phyloP scores from a whole-genome alignment of 2,797 vertebrate species.

The Alectoris magna region DNA sequence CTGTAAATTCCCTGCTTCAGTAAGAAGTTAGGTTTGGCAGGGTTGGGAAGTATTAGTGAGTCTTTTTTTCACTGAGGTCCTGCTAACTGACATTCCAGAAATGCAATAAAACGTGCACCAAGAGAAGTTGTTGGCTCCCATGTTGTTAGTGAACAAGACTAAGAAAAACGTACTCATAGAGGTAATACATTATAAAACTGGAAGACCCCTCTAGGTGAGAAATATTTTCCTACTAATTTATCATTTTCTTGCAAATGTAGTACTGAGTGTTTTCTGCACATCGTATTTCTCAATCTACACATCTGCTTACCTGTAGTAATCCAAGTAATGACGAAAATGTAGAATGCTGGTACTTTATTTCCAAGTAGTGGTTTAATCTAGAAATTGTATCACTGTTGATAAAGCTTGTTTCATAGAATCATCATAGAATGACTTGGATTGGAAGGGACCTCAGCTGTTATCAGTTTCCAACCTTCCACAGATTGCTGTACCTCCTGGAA shows the following conservation, averaged over 20 bases:
- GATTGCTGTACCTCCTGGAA: background rate
- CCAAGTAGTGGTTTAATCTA: background rate
- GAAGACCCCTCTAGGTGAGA: background rate
- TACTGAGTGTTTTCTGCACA: background rate
- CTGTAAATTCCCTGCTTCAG: background rate
- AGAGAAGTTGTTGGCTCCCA: background rate
- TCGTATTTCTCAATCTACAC: background rate
- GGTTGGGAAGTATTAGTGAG: background rate
- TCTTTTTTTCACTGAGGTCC: background rate
- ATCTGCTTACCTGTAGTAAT: background rate
- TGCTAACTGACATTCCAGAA: background rate
- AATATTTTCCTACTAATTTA: background rate
- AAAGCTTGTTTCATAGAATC: background rate
- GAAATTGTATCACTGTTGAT: background rate
- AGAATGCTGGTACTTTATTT: background rate
- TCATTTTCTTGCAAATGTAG: background rate
- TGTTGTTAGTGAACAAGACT: background rate
- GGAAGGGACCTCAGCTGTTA: no score
- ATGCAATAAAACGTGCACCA: background rate
- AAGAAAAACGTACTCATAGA: background rate
- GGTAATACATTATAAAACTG: background rate
- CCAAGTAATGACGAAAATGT: background rate
- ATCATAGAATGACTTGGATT: no score
- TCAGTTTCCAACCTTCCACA: background rate
- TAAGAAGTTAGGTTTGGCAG: background rate